These are phyloP conservation scores for Cuculus canorus DNA, from an alignment of 2,797 vertebrate species.

Conservation along the genomic window DNA sequence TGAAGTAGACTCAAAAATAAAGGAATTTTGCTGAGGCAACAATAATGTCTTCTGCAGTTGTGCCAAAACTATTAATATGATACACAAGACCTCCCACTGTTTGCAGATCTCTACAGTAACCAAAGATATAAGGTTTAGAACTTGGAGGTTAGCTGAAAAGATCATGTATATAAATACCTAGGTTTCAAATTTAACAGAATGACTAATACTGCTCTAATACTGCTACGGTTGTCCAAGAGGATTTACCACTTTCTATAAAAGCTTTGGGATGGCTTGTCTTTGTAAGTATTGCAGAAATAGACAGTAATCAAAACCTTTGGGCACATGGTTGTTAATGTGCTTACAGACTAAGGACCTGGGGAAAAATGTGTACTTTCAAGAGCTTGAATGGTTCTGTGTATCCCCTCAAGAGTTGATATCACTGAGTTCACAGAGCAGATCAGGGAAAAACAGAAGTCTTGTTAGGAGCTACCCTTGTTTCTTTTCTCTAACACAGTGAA, in stretches of 20 bases:
- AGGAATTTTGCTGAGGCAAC: not conserved
- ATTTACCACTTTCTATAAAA: not conserved
- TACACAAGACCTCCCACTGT: not conserved
- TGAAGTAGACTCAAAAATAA: not conserved
- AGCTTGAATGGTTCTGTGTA: not conserved
- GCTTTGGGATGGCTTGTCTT: not conserved
- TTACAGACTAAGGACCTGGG: not conserved
- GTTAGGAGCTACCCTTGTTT: not conserved
- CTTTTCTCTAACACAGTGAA: not conserved
- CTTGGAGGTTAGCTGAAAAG: not conserved
- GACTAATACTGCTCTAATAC: not conserved
- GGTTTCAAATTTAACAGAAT: not conserved
- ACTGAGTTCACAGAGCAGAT: not conserved
- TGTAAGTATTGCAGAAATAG: not conserved
- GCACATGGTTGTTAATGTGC: not conserved
- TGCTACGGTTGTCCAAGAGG: not conserved
- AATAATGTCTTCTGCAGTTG: conserved; percentile 7
- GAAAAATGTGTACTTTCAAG: not conserved
- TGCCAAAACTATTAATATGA: not conserved
- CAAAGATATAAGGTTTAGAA: conserved; percentile 6
- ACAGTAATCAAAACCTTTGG: not conserved
- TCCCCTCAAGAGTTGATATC: not conserved
- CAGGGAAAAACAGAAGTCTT: not conserved
- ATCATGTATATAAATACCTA: not conserved
- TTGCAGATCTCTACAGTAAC: not conserved